Conservation (phyloP, 2,113 vertebrate species). For the Marmota flaviventris region DNA sequence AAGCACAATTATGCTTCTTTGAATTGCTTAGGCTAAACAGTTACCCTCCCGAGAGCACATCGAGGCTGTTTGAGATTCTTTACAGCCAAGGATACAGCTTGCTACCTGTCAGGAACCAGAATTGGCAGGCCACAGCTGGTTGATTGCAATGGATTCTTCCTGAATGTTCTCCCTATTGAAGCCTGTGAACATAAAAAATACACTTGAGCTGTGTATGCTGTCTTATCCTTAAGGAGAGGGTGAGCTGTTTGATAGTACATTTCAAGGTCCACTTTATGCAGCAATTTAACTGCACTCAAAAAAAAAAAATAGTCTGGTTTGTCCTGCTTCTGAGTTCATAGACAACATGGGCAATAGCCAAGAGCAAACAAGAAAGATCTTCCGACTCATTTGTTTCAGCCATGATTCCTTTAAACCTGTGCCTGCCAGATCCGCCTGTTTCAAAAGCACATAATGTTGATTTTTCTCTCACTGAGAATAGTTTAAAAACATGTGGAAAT, state of each 20-base stretch:
- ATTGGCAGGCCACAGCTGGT: constrained; percentile 89
- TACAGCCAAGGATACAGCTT: constrained; percentile 87
- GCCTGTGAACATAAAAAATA: constrained; percentile 69
- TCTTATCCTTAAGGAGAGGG: constrained; percentile 66
- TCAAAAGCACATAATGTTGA: constrained; percentile 77
- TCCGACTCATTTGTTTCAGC: background rate
- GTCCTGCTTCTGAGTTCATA: constrained; percentile 43
- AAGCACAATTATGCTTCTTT: constrained; percentile 89
- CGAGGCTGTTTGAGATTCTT: constrained; percentile 84
- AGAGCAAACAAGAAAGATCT: constrained; percentile 10
- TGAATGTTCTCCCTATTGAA: constrained; percentile 83
- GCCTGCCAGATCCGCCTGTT: constrained; percentile 54
- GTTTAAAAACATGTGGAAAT: constrained; percentile 83
- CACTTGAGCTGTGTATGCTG: constrained; percentile 36
- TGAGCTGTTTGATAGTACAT: constrained; percentile 47
- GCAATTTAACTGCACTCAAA: background rate
- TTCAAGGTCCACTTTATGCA: constrained; percentile 55
- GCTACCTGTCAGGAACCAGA: constrained; percentile 89
- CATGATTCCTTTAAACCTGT: constrained; percentile 44
- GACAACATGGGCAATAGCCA: background rate
- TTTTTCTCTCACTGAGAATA: constrained; percentile 78
- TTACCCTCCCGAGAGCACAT: constrained; percentile 87
- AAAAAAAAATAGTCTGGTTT: background rate
- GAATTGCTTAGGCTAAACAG: constrained; percentile 88
- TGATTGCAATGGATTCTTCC: constrained; percentile 83